Base-by-base conservation (phyloP, 2,113 vertebrate species). In the Cavia porcellus region DNA sequence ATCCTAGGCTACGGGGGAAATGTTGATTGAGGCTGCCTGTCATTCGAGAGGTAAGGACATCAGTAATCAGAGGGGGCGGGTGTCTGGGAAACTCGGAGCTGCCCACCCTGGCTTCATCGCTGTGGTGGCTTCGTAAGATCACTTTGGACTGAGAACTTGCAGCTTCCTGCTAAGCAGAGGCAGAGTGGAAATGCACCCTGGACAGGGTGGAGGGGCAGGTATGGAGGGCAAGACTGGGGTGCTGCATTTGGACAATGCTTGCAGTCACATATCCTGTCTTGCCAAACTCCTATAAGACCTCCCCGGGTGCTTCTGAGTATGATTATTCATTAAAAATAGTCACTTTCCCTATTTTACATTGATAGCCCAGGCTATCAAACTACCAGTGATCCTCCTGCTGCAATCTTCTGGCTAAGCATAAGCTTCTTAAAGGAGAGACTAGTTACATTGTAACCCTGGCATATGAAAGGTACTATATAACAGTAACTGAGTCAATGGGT, bases 261-360 rank as follows among this genome's bases (percentile, higher is more conserved):
- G 25, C 13, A 59, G 42, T 28, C 57, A 59, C 24, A 4, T 35
- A 64, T 25, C n/a, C 15, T 45, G 12, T 86, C 15, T 55, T 77
- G 20, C 64, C 45, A 91, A 59, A 42, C 47, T 50, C 47, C 64
- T 64, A 1, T 61, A 15, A 75, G 47, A 74, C 57, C 35, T 1
- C 17, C 17, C 7, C 6, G 32, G 19, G 28, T 68, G 20, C 10
- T 52, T 81, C 59, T 86, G 0, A 3, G 45, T 66, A 24, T 47
- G 47, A 55, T 19, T 55, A 47, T 68, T 95, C 93, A 75, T 86
- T 66, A 75, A 94, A 89, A 50, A 88, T 14, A 45, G 32, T 62
- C 28, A 47, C 8, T 82, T 74, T 38, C 47, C 35, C 50, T 52
- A 52, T 52, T 52, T 52, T 52, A 52, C 50, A 52, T 52, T 52